A percentile compares a stretch with the other conserved stretches of the same genome.
phyloP scores from a whole-genome alignment of 2,113 vertebrate species.

The Chlamydotis undulata region DNA sequence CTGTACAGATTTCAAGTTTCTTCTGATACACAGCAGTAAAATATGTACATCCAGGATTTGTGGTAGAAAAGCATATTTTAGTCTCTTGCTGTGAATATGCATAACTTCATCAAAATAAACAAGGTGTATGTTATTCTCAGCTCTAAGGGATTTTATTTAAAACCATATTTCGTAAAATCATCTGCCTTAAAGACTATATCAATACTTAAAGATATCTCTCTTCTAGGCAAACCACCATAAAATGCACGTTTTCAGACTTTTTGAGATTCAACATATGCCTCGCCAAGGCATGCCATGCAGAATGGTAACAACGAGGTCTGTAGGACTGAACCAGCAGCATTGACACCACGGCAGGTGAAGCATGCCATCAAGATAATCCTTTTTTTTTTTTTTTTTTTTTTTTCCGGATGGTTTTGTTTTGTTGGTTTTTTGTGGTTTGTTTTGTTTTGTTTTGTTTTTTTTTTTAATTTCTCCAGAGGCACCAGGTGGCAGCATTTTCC shows the following conservation, averaged over 20 bases:
- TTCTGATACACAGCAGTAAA: neutral
- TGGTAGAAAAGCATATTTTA: neutral
- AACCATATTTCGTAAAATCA: neutral
- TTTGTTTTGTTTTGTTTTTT: neutral
- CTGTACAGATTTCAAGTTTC: neutral
- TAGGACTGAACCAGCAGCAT: neutral
- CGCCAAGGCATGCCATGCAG: neutral
- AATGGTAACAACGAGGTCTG: neutral
- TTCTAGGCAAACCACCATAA: neutral
- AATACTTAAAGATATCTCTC: neutral
- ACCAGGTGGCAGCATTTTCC: slow-evolving; percentile 67
- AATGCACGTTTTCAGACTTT: neutral
- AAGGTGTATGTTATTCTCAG: neutral
- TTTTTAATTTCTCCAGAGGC: neutral
- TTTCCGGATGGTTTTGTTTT: no score
- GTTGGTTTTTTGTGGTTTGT: no score
- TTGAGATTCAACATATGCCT: neutral
- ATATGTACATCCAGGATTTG: neutral
- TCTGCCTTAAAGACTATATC: neutral
- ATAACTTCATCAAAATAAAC: neutral
- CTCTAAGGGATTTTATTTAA: neutral
- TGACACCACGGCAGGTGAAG: neutral
- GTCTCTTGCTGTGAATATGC: neutral
- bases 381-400: no score
- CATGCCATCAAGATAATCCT: neutral